phyloP scores from a whole-genome alignment of 2,888 invertebrate species.

The Carpatolechia fugitivella region DNA sequence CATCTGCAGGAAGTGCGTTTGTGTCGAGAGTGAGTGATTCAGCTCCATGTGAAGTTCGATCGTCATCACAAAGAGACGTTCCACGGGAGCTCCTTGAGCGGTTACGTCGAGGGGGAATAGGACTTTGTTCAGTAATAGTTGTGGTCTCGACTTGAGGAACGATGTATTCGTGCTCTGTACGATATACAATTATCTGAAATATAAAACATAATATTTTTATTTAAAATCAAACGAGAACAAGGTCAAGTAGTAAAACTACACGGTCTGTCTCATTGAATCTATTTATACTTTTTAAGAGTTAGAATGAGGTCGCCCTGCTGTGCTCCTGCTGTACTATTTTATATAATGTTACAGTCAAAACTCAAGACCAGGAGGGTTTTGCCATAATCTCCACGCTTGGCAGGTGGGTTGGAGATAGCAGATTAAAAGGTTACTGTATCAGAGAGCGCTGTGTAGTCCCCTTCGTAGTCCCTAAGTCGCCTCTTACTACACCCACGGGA shows the following conservation, averaged over 20 bases:
- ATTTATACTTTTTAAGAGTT: too few species aligned
- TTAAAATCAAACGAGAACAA: background rate
- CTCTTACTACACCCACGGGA: too few species aligned
- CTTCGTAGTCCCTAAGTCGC: too few species aligned
- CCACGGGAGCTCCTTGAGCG: conserved; percentile 76
- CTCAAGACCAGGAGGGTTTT: too few species aligned
- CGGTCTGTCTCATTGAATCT: too few species aligned
- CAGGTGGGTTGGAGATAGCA: too few species aligned
- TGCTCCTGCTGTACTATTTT: too few species aligned
- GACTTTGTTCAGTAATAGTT: conserved; percentile 78
- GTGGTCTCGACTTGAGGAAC: conserved; percentile 77
- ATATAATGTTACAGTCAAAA: too few species aligned
- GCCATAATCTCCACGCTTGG: too few species aligned
- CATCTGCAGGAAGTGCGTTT: conserved; percentile 50
- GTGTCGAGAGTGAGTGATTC: conserved; percentile 81
- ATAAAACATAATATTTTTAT: background rate
- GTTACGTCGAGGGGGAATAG: conserved; percentile 77
- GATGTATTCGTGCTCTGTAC: conserved; percentile 82
- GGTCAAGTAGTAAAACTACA: background rate
- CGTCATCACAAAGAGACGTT: conserved; percentile 82
- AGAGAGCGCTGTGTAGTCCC: too few species aligned
- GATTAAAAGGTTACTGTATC: too few species aligned
- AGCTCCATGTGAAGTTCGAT: conserved; percentile 84
- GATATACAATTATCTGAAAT: conserved; percentile 82
- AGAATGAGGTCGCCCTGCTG: too few species aligned